These are phyloP conservation scores for Himantopus leucocephalus DNA, from an alignment of 2,113 vertebrate species.

Conservation along the genomic window DNA sequence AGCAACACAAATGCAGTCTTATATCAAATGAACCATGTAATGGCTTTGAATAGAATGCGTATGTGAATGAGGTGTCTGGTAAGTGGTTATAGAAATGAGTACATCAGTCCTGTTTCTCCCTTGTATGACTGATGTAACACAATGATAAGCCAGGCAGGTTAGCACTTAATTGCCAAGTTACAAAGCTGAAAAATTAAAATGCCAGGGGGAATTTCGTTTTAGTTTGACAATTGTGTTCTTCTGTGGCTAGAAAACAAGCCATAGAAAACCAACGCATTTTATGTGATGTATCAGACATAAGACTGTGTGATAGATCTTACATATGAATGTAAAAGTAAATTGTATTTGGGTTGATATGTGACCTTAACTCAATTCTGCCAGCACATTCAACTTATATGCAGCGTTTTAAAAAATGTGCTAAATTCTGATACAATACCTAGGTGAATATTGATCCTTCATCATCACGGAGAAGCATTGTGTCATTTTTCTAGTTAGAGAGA, in stretches of 20 bases:
- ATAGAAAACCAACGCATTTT: not conserved
- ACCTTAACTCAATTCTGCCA: not conserved
- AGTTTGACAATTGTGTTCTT: not conserved
- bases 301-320: not conserved
- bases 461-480: not conserved
- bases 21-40: not conserved
- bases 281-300: not conserved
- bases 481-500: not conserved
- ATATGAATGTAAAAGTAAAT: not conserved
- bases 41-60: not conserved
- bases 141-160: not conserved
- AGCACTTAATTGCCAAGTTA: not conserved
- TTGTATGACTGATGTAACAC: not conserved
- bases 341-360: not conserved
- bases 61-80: not conserved
- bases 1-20: not conserved
- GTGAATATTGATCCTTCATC: not conserved
- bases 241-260: not conserved
- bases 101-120: not conserved
- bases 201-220: not conserved
- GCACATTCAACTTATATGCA: not conserved
- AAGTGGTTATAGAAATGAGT: not conserved
- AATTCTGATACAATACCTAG: not conserved
- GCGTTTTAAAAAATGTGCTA: not conserved
- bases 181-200: conserved; percentile 11